These are phyloP conservation scores for Carassius auratus DNA, from an alignment of 2,113 vertebrate species.

Conservation along the genomic window DNA sequence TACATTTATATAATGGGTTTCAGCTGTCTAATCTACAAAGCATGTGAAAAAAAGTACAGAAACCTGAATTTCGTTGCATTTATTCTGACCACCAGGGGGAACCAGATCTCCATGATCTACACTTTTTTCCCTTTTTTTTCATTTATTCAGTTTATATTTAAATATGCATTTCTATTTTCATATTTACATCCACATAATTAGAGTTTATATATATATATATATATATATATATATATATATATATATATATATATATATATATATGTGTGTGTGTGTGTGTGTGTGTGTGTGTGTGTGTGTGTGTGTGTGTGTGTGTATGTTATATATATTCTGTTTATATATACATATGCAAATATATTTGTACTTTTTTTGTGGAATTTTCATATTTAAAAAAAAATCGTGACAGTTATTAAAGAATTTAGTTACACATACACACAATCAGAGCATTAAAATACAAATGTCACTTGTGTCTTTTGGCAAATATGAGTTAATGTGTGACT, in stretches of 20 bases:
- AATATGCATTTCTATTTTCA: neutral
- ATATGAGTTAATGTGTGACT: neutral
- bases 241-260: neutral
- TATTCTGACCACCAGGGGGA: slow-evolving; percentile 79
- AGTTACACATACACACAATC: neutral
- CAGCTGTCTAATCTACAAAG: neutral
- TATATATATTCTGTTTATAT: neutral
- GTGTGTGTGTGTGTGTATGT: neutral
- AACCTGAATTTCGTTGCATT: neutral
- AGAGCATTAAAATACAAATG: slow-evolving; percentile 5
- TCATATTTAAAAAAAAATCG: neutral
- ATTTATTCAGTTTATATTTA: neutral
- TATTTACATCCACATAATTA: too few species aligned
- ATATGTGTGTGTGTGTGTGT: too few species aligned
- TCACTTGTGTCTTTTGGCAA: slow-evolving; percentile 14
- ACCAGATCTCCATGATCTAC: slow-evolving; percentile 65
- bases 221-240: neutral
- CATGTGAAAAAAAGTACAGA: neutral
- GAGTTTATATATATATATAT: neutral
- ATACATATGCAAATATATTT: neutral
- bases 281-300: too few species aligned
- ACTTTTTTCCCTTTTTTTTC: neutral
- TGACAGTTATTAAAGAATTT: neutral
- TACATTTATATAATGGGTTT: neutral
- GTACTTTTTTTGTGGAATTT: neutral